These are phyloP conservation scores for Halcyon leucocephala DNA, from an alignment of 2,797 vertebrate genomes.

Conservation along the genomic window DNA sequence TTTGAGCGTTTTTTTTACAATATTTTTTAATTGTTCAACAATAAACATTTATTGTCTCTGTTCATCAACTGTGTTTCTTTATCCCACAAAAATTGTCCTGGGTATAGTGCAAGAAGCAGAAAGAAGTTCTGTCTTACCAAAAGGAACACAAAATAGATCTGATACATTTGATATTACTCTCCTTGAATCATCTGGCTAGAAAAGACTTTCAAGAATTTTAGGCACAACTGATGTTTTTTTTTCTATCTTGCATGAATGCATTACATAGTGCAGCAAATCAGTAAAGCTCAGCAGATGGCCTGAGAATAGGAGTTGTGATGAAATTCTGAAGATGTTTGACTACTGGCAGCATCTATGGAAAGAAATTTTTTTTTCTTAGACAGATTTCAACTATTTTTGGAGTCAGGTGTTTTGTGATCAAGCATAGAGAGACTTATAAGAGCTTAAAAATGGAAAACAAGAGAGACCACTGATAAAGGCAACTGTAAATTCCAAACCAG, in stretches of 20 bases:
- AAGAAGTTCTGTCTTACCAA: not conserved
- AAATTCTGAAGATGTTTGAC: not conserved
- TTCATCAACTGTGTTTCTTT: not conserved
- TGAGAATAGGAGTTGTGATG: not conserved
- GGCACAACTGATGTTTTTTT: not conserved
- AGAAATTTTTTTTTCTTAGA: not conserved
- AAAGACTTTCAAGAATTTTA: not conserved
- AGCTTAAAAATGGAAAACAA: not conserved
- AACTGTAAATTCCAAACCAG: not conserved
- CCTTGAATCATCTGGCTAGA: not conserved
- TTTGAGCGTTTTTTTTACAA: not conserved
- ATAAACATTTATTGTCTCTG: not conserved
- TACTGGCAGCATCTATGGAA: not conserved
- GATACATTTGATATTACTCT: not conserved
- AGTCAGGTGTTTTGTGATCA: not conserved
- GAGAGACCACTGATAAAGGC: not conserved
- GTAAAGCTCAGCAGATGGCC: not conserved
- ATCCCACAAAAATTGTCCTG: not conserved
- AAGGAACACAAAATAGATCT: not conserved
- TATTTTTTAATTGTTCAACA: not conserved
- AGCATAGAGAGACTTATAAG: not conserved
- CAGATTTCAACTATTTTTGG: not conserved
- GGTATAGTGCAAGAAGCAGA: not conserved
- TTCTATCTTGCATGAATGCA: not conserved
- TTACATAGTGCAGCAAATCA: not conserved